Percentiles rank a stretch among this genome's conserved stretches.
Evolutionary conservation across 2,888 invertebrate species (phyloP).

Genomic region (Hofmannophila pseudospretella): DNA sequence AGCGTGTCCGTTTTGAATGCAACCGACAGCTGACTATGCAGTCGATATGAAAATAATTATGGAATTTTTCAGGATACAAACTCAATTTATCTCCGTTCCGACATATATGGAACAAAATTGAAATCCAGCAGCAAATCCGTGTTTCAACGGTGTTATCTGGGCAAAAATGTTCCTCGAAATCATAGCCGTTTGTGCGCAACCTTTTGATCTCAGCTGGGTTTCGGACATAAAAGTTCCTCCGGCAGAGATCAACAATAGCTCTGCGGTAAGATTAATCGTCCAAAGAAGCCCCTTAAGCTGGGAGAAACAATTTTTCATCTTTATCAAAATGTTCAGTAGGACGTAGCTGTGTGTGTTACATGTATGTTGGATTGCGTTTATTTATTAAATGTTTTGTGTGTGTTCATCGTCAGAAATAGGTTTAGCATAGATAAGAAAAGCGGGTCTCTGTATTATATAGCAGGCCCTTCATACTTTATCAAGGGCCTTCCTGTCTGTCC

Average conservation of each 20-base stretch:
- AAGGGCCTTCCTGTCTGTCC: no score
- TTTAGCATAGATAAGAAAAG: no score
- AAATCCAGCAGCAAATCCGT: constrained; percentile 6
- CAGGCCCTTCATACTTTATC: no score
- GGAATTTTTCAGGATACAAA: background rate
- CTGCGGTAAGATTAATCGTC: constrained; percentile 72
- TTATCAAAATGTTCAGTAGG: constrained; percentile 63
- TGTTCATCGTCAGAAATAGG: no score
- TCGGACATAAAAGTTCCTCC: constrained; percentile 65
- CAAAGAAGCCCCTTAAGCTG: constrained; percentile 59
- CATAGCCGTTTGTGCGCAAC: constrained; percentile 49
- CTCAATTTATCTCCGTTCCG: background rate
- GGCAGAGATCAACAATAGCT: constrained; percentile 65
- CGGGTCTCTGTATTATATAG: no score
- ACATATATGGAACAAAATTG: background rate
- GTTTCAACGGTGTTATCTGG: background rate
- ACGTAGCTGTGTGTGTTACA: constrained; percentile 4
- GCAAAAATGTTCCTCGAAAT: constrained; percentile 42
- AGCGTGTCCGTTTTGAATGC: no score
- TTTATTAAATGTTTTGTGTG: background rate
- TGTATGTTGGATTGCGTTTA: background rate
- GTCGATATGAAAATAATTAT: no score
- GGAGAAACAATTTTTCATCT: constrained; percentile 72
- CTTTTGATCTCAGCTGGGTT: constrained; percentile 63
- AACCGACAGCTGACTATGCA: no score